These are phyloP conservation scores for Macropus fuliginosus DNA, from an alignment of 2,797 vertebrate species.

Conservation along the genomic window DNA sequence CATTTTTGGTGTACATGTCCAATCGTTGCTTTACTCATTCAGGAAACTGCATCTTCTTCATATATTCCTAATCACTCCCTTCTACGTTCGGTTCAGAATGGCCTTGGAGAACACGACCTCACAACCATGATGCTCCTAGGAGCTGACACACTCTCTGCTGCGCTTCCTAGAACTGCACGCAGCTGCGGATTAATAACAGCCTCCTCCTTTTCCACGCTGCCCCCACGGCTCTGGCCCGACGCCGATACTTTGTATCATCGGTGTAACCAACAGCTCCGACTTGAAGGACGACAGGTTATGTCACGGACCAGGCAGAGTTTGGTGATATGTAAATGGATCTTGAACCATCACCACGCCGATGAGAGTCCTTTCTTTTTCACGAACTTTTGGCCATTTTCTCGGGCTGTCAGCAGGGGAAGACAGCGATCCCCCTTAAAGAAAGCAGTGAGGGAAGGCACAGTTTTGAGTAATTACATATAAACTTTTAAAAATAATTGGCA, in stretches of 20 bases:
- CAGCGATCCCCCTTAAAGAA: background rate
- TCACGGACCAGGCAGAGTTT: constrained; percentile 31
- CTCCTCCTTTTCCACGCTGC: constrained; percentile 42
- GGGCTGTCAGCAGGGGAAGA: background rate
- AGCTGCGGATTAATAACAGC: constrained; percentile 49
- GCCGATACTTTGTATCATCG: constrained; percentile 5
- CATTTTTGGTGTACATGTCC: background rate
- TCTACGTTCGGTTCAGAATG: constrained; percentile 23
- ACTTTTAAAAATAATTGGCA: background rate
- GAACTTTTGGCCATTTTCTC: constrained; percentile 15
- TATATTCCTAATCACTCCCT: background rate
- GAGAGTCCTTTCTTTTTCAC: constrained; percentile 22
- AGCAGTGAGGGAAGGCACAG: constrained; percentile 3
- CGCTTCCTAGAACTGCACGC: constrained; percentile 26
- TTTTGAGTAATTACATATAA: constrained; percentile 26
- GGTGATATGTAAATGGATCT: constrained; percentile 22
- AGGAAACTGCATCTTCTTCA: background rate
- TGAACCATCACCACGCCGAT: background rate
- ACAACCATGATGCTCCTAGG: background rate
- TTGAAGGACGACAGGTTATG: constrained; percentile 45
- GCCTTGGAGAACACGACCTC: constrained; percentile 37
- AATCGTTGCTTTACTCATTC: background rate
- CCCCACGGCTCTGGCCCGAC: background rate
- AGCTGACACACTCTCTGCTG: constrained; percentile 35
- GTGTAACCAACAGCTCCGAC: constrained; percentile 14